Evolutionary conservation across 2,797 vertebrate genomes (phyloP).

Genomic region (Hydrocynus forskahlii): DNA sequence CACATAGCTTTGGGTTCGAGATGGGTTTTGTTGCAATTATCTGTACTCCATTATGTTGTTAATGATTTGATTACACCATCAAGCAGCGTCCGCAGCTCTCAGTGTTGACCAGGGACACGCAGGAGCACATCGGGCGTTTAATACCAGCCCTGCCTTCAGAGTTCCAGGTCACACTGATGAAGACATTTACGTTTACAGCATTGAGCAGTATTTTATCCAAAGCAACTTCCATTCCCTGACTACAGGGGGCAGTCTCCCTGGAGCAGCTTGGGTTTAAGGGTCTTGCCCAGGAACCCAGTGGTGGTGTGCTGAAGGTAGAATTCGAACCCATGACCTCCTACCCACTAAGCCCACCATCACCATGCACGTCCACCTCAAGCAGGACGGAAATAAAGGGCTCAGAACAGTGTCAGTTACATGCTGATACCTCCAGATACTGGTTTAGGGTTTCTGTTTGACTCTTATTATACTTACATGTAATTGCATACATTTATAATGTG

Average conservation of each 20-base stretch:
- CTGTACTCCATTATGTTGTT: constrained; percentile 27
- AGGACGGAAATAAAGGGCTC: neutral
- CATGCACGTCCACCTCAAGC: neutral
- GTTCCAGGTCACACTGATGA: neutral
- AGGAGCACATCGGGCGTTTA: constrained; percentile 15
- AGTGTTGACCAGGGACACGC: neutral
- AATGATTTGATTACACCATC: constrained; percentile 51
- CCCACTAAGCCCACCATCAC: too few species aligned
- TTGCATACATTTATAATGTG: neutral
- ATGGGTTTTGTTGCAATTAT: constrained; percentile 42
- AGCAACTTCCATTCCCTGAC: too few species aligned
- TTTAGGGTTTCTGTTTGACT: neutral
- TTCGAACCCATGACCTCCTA: too few species aligned
- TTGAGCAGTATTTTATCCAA: too few species aligned
- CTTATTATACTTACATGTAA: neutral
- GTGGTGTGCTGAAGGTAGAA: too few species aligned
- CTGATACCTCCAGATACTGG: neutral
- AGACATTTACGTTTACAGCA: too few species aligned
- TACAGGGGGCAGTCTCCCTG: too few species aligned
- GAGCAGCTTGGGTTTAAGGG: too few species aligned
- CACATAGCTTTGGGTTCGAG: neutral
- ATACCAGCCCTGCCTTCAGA: neutral
- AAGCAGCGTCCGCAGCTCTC: constrained; percentile 19
- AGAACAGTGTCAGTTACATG: neutral
- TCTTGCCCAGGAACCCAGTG: too few species aligned